Base-by-base conservation (phyloP, 2,888 invertebrate species). In the Eupithecia vulgata region DNA sequence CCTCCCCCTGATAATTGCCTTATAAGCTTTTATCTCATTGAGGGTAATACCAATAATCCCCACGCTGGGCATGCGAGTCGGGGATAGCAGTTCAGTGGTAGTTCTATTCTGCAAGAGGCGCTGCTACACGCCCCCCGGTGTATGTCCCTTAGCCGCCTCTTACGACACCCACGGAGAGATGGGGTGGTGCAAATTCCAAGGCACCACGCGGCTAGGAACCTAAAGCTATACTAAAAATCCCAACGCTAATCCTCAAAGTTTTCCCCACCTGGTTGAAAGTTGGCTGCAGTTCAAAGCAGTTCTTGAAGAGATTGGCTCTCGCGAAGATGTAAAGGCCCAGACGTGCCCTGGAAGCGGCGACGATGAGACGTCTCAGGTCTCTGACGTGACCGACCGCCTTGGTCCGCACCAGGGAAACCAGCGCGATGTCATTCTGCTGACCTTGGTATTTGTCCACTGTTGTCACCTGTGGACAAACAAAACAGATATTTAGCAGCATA, bases 401-500 rank as follows among this genome's bases (percentile, higher is more conserved):
- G 0, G 99, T 99, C 77, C 99, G 96, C 34, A 99, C 99, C 66
- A 99, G 93, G 0, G 99, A 99, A 67, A 99, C 95, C 21, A 99
- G 95, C 75, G 99, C 99, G 85, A 98, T 99, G 92, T 99, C 99
- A 91, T 99, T 99, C 92, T 99, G 99, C 87, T 99, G 99, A 73
- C 99, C 99, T 88, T 99, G 99, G 90, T 99, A 99, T 88, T 99
- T 99, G 94, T 99, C 99, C 25, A 99, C 99, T 0, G 99, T 99
- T 0, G 98, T 97, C 37, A 98, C 96, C 96, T 96, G 80, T 7
- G 7, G 5, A 37, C 59, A 62, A 72, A 40, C 21, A 34, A 52
- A 3, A 13, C 35, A 7, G 7, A 48, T 52, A 34, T 4, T 34
- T 34, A 52, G 10, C 10, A 52, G 3, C 21, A 10, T 3, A 7